These are phyloP conservation scores for Eurytoma adleriae DNA, from an alignment of 2,888 invertebrate species.

Conservation along the genomic window DNA sequence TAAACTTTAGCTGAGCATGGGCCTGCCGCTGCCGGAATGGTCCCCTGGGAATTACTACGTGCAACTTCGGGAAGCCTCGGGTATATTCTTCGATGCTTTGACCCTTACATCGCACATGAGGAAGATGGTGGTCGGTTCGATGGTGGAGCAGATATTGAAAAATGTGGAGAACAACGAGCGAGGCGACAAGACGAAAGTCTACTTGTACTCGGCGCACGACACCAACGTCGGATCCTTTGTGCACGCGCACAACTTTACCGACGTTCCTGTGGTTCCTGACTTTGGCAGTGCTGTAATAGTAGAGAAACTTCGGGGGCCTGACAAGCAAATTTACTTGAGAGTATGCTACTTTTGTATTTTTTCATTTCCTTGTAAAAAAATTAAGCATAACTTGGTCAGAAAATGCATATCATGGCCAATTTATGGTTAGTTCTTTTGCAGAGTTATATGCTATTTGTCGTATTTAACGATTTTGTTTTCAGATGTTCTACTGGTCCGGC, in stretches of 20 bases:
- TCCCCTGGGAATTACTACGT: background rate
- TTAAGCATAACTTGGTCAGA: background rate
- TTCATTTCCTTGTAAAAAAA: background rate
- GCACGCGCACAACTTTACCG: conserved; percentile 10
- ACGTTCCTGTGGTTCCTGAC: background rate
- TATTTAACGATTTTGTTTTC: background rate
- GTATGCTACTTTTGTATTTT: background rate
- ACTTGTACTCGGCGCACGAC: conserved; percentile 11
- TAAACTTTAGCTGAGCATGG: conserved; percentile 19
- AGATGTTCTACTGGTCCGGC: background rate
- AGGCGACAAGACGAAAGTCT: background rate
- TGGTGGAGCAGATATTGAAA: background rate
- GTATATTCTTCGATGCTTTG: background rate
- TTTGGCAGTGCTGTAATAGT: conserved; percentile 5
- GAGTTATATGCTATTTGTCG: background rate
- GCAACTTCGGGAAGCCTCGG: background rate
- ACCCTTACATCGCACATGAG: background rate
- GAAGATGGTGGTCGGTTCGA: background rate
- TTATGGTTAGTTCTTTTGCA: too few species aligned
- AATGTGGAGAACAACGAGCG: conserved; percentile 4
- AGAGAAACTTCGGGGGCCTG: conserved; percentile 3
- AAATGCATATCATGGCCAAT: too few species aligned
- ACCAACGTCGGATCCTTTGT: conserved; percentile 8
- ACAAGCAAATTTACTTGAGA: conserved; percentile 7
- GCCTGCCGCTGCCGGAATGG: conserved; percentile 15